Evolutionary conservation across 2,113 vertebrate species (phyloP).

Genomic region (Arenaria interpres): DNA sequence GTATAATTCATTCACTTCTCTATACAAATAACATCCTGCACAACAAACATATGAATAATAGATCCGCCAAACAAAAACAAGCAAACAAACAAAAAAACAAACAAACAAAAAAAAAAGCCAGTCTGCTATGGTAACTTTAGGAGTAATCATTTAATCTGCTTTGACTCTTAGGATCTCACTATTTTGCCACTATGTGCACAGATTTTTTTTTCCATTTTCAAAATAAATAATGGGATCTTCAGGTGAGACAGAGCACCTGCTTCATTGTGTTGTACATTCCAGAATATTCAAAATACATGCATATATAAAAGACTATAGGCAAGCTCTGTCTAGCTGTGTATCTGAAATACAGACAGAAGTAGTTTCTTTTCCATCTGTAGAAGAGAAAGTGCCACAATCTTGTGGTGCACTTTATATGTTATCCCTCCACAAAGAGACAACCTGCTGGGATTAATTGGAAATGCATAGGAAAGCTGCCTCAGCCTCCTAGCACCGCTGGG

Average conservation of each 20-base stretch:
- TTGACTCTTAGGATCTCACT: background rate
- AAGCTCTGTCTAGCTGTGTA: background rate
- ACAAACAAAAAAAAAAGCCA: background rate
- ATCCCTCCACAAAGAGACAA: background rate
- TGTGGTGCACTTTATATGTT: background rate
- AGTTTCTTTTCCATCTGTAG: background rate
- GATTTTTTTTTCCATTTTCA: background rate
- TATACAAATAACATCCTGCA: background rate
- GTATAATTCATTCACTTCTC: background rate
- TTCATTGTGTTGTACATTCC: background rate
- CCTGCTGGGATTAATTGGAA: conserved; percentile 52
- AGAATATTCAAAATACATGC: background rate
- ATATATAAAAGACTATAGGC: background rate
- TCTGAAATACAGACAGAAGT: background rate
- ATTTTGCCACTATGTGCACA: background rate
- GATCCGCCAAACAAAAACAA: background rate
- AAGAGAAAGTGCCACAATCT: background rate
- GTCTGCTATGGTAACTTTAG: background rate
- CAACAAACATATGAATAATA: background rate
- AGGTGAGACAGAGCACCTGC: background rate
- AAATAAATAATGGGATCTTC: background rate
- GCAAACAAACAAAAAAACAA: background rate
- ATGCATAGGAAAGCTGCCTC: conserved; percentile 16
- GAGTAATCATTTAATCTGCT: background rate
- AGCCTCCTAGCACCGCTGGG: background rate